Conservation (phyloP, 1,140 invertebrate species). For the Bicyclus anynana region DNA sequence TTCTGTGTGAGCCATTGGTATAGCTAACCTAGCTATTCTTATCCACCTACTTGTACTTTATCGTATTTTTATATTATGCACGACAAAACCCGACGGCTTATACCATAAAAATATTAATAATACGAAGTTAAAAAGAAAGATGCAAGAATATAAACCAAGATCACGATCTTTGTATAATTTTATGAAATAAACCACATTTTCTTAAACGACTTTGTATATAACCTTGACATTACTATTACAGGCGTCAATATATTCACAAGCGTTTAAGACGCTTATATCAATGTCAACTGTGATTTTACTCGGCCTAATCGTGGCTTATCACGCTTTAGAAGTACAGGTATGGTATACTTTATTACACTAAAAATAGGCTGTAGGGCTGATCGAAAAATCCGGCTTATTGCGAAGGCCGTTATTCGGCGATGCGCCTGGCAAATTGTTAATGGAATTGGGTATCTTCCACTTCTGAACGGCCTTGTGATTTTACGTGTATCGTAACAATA, state of each 20-base stretch:
- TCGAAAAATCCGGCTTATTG: constrained; percentile 4
- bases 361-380: neutral
- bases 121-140: no score
- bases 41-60: no score
- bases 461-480: neutral
- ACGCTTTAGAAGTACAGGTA: constrained; percentile 99
- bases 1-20: no score
- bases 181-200: neutral
- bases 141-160: neutral
- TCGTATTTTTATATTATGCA: no score
- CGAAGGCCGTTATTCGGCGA: neutral
- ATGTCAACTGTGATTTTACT: constrained; percentile 99
- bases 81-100: no score
- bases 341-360: constrained; percentile 10
- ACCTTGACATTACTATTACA: constrained; percentile 79
- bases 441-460: constrained; percentile 70
- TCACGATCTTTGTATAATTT: neutral
- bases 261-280: constrained; percentile 98
- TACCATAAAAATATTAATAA: no score
- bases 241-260: constrained; percentile 96
- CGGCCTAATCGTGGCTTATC: constrained; percentile 99
- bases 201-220: neutral
- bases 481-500: neutral
- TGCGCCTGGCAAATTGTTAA: constrained; percentile 1
- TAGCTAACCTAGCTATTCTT: no score